phyloP scores from a whole-genome alignment of 1,140 invertebrate genomes.

The Euschistus heros region DNA sequence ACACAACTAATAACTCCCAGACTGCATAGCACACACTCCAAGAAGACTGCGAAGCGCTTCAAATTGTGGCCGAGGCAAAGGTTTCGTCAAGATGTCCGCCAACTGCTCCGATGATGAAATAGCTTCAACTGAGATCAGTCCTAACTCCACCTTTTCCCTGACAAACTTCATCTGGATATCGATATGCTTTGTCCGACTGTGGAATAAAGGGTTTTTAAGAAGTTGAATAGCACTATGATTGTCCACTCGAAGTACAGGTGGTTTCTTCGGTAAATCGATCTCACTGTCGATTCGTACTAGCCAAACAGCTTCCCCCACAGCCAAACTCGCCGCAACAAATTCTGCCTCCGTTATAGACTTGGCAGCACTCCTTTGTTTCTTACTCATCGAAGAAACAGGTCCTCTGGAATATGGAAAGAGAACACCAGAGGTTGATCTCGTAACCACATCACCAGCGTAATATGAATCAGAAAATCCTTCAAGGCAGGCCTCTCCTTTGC shows the following conservation, averaged over 20 bases:
- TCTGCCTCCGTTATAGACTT: no score
- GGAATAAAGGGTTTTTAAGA: no score
- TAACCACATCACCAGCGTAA: background rate
- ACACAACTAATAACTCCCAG: background rate
- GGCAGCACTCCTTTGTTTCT: background rate
- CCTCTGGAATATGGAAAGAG: background rate
- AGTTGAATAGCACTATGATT: no score
- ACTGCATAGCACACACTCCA: background rate
- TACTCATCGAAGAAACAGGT: background rate
- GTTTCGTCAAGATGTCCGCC: no score
- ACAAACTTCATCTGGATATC: no score
- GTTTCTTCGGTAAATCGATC: background rate
- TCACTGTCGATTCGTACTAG: background rate
- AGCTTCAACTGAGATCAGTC: no score
- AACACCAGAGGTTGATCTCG: background rate
- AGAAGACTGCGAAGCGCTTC: background rate
- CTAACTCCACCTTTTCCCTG: no score
- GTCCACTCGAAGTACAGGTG: no score
- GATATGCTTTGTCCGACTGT: no score
- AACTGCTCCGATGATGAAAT: no score
- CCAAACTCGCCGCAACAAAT: background rate
- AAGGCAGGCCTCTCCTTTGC: background rate
- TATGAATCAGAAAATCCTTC: background rate
- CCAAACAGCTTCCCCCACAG: background rate
- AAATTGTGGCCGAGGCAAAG: no score